These are phyloP conservation scores for Drosophila ogumai DNA, from an alignment of 1,140 invertebrate genomes.

Conservation along the genomic window DNA sequence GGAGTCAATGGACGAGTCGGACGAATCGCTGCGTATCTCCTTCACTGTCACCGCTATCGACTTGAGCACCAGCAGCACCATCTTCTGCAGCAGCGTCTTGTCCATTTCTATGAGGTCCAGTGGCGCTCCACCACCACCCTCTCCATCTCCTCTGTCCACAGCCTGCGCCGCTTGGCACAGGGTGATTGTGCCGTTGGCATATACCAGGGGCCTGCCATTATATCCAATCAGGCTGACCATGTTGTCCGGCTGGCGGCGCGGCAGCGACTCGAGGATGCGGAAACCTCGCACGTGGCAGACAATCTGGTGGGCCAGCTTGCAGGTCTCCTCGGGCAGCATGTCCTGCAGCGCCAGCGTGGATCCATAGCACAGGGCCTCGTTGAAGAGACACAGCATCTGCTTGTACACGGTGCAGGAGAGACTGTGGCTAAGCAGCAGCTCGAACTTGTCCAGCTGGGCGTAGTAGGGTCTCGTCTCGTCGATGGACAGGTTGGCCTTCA, in stretches of 20 bases:
- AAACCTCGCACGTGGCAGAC: conserved; percentile 94
- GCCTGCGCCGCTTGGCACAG: not conserved
- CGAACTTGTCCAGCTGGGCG: conserved; percentile 92
- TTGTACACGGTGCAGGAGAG: conserved; percentile 93
- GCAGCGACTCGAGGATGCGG: conserved; percentile 89
- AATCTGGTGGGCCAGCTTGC: conserved; percentile 92
- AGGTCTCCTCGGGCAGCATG: conserved; percentile 93
- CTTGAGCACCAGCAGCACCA: conserved; percentile 93
- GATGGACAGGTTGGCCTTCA: conserved; percentile 94
- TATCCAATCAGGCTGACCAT: conserved; percentile 86
- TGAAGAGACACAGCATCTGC: conserved; percentile 92
- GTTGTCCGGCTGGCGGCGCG: conserved; percentile 85
- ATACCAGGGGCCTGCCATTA: conserved; percentile 82
- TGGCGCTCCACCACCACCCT: conserved; percentile 40
- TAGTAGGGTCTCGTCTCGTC: conserved; percentile 95
- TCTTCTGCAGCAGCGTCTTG: conserved; percentile 92
- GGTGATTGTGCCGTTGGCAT: conserved; percentile 43
- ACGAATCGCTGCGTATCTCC: conserved; percentile 93
- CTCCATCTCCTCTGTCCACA: conserved; percentile 49
- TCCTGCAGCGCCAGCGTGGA: conserved; percentile 95
- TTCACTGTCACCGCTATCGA: conserved; percentile 95
- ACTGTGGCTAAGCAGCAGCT: conserved; percentile 89
- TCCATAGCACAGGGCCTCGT: conserved; percentile 95
- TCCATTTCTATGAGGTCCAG: conserved; percentile 85
- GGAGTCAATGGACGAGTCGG: conserved; percentile 92